Conservation (phyloP, 2,888 invertebrate species). For the Clitarchus hookeri region DNA sequence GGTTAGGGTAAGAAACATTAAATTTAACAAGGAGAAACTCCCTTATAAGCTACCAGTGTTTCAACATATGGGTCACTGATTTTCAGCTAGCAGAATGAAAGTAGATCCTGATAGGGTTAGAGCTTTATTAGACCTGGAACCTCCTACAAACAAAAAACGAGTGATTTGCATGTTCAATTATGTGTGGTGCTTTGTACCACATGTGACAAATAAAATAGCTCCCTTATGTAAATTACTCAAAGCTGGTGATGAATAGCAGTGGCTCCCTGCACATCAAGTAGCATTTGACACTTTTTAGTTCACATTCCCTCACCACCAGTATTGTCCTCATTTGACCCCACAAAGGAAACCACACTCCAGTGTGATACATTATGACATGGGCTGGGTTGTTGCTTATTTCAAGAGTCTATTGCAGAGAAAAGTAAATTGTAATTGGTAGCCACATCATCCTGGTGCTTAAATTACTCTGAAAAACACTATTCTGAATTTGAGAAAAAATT, state of each 20-base stretch:
- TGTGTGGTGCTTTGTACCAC: background rate
- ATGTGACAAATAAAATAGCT: background rate
- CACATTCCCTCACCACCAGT: background rate
- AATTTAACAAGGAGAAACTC: background rate
- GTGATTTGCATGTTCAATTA: background rate
- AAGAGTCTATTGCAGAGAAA: background rate
- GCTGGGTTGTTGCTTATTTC: background rate
- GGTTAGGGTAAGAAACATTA: background rate
- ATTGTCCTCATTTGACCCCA: background rate
- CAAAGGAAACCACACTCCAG: background rate
- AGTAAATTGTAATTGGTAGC: background rate
- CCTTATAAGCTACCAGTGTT: background rate
- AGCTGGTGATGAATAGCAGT: background rate
- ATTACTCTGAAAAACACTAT: background rate
- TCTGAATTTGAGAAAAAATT: background rate
- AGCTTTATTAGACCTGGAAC: background rate
- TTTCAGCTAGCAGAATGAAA: background rate
- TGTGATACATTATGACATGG: background rate
- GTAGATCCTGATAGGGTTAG: background rate
- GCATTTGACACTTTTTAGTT: background rate
- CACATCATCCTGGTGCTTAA: background rate
- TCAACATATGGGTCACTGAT: background rate
- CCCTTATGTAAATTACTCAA: background rate
- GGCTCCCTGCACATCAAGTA: background rate
- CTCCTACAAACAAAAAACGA: background rate